A percentile compares a stretch with the other conserved stretches of the same genome.
Evolutionary conservation across 2,888 invertebrate genomes (phyloP).

Genomic region (Lasius platythorax): DNA sequence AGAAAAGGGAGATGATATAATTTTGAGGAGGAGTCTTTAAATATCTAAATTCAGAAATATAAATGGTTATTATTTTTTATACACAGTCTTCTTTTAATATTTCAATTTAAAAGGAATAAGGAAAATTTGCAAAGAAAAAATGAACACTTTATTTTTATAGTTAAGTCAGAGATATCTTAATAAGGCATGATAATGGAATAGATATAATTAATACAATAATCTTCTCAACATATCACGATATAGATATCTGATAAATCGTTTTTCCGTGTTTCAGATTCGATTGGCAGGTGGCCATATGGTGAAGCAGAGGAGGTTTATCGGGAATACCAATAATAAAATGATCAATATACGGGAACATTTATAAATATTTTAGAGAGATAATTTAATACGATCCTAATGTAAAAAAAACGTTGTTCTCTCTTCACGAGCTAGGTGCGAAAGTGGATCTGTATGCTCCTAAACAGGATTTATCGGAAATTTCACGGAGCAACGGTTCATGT

Average conservation of each 20-base stretch:
- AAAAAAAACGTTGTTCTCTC: not conserved
- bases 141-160: not conserved
- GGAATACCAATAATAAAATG: conserved; percentile 84
- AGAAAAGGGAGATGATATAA: not conserved
- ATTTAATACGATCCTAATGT: conserved; percentile 36
- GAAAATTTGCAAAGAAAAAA: not conserved
- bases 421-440: not conserved
- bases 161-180: not conserved
- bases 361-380: conserved; percentile 60
- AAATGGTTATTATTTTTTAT: not conserved
- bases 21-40: not conserved
- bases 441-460: conserved; percentile 2
- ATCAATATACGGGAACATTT: conserved; percentile 83
- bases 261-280: conserved; percentile 75
- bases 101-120: not conserved
- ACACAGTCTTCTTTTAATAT: not conserved
- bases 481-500: conserved; percentile 17
- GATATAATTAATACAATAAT: not conserved
- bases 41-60: not conserved
- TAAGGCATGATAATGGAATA: not conserved
- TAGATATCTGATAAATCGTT: not conserved
- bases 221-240: not conserved
- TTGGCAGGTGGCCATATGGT: conserved; percentile 82
- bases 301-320: conserved; percentile 84
- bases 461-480: conserved; percentile 26